Percentiles rank a stretch among this genome's conserved stretches.
These are phyloP conservation scores for Eidolon dupreanum DNA, from an alignment of 2,797 vertebrate genomes.

Conservation along the genomic window DNA sequence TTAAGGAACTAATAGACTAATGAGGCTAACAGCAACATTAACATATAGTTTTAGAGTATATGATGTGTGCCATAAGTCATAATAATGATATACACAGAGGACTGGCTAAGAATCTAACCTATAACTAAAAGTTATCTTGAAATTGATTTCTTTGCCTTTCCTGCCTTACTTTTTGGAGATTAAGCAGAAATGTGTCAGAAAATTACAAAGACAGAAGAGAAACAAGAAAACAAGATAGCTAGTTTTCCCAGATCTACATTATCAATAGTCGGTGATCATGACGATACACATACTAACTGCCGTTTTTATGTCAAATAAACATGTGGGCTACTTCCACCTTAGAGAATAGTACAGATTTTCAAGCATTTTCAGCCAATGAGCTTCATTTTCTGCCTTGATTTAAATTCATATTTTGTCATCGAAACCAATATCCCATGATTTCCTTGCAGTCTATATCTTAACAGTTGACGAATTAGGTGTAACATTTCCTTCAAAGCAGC, in stretches of 20 bases:
- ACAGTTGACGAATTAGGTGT: neutral
- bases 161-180: neutral
- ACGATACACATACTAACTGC: neutral
- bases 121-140: neutral
- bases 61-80: neutral
- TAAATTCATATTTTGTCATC: conserved; percentile 34
- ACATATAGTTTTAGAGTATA: neutral
- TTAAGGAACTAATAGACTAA: neutral
- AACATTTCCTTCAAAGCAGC: neutral
- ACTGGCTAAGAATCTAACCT: neutral
- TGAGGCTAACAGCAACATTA: neutral
- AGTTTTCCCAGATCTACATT: neutral
- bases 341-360: neutral
- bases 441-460: neutral
- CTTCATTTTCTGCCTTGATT: neutral
- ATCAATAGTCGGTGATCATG: neutral
- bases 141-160: conserved; percentile 8
- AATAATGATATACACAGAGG: neutral
- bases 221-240: neutral
- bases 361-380: neutral
- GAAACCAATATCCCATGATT: neutral
- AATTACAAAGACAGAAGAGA: neutral
- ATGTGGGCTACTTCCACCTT: neutral
- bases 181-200: neutral
- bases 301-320: neutral